phyloP scores from a whole-genome alignment of 2,113 vertebrate species.

The Ptyas mucosa region DNA sequence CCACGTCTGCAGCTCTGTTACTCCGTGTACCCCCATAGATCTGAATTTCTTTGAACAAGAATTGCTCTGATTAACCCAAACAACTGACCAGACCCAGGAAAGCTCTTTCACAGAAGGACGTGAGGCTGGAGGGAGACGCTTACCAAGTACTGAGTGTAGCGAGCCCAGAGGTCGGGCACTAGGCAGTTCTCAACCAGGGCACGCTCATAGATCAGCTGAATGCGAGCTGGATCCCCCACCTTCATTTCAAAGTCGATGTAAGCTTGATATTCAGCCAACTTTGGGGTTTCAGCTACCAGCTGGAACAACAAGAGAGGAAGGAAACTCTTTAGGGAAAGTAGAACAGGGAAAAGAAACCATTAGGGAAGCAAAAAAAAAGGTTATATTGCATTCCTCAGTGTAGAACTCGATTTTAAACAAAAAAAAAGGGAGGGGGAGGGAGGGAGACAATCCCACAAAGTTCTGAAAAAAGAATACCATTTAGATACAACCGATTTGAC shows the following conservation, averaged over 20 bases:
- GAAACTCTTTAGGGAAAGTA: neutral
- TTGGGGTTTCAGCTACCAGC: constrained; percentile 88
- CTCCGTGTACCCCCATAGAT: neutral
- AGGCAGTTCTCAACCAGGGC: constrained; percentile 94
- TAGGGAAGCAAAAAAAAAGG: neutral
- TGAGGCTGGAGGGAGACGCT: constrained; percentile 55
- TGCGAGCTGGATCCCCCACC: constrained; percentile 87
- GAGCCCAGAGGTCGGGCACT: constrained; percentile 93
- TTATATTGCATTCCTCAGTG: neutral
- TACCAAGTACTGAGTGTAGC: constrained; percentile 90
- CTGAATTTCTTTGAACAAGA: neutral
- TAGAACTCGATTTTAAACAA: neutral
- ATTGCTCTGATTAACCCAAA: neutral
- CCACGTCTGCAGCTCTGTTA: neutral
- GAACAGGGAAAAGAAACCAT: neutral
- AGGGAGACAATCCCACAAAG: neutral
- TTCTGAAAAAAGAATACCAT: neutral
- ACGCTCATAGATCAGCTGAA: constrained; percentile 90
- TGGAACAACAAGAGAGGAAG: constrained; percentile 53
- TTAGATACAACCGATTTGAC: neutral
- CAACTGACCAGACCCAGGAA: neutral
- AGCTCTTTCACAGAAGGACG: neutral
- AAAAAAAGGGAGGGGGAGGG: neutral
- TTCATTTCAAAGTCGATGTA: constrained; percentile 93
- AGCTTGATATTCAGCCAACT: constrained; percentile 88